Percentiles rank a stretch among this genome's conserved stretches.
These are phyloP conservation scores for Marmota monax DNA, from an alignment of 2,113 vertebrate genomes.

Conservation along the genomic window DNA sequence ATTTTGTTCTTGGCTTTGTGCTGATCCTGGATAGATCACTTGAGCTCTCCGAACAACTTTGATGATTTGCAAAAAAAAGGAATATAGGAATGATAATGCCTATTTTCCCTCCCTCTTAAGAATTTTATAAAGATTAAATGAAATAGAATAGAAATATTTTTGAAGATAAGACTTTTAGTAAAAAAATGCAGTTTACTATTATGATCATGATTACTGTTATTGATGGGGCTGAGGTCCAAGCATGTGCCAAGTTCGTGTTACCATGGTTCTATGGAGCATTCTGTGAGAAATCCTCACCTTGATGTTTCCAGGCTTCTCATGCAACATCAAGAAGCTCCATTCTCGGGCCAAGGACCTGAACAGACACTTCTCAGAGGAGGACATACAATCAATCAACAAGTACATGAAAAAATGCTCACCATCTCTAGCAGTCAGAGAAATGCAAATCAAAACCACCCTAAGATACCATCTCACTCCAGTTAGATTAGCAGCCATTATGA, in stretches of 20 bases:
- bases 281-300: conserved; percentile 19
- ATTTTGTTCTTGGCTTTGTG: conserved; percentile 56
- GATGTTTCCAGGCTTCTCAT: neutral
- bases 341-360: too few relatives aligned
- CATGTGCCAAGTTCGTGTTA: neutral
- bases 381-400: too few relatives aligned
- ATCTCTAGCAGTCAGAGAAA: too few relatives aligned
- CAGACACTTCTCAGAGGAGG: too few relatives aligned
- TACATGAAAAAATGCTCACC: too few relatives aligned
- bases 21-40: conserved; percentile 57
- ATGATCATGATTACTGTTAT: neutral
- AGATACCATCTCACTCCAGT: too few relatives aligned
- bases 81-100: conserved; percentile 37
- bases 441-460: too few relatives aligned
- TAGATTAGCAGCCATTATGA: too few relatives aligned
- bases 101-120: conserved; percentile 48
- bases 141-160: conserved; percentile 12
- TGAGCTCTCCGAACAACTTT: conserved; percentile 5
- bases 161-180: conserved; percentile 54
- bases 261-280: neutral
- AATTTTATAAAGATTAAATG: conserved; percentile 56
- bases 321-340: conserved; percentile 43
- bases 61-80: conserved; percentile 51
- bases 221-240: neutral
- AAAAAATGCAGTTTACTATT: neutral